phyloP scores from a whole-genome alignment of 1,140 invertebrate species.

The Samia ricini region DNA sequence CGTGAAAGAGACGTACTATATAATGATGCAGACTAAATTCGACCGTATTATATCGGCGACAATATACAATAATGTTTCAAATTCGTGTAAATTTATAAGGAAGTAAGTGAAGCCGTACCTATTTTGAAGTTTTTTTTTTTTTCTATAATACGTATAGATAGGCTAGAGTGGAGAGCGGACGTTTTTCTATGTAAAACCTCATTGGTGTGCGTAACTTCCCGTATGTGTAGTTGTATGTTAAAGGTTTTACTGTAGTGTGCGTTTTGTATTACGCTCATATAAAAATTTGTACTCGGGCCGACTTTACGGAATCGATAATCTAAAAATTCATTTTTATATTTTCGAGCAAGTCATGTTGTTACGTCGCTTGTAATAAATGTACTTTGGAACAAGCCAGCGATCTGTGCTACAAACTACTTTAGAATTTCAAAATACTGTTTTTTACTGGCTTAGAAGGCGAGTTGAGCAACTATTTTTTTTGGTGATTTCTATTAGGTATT shows the following conservation, averaged over 20 bases:
- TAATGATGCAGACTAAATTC: conserved; percentile 40
- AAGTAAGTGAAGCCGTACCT: conserved; percentile 65
- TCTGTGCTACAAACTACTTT: neutral
- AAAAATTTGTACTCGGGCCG: conserved; percentile 62
- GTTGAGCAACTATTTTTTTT: neutral
- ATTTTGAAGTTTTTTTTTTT: conserved; percentile 71
- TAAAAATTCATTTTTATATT: conserved; percentile 69
- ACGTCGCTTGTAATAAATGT: conserved; percentile 8
- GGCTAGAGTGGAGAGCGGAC: conserved; percentile 63
- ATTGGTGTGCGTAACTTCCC: conserved; percentile 63
- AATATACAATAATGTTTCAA: conserved; percentile 49
- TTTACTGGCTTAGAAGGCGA: neutral
- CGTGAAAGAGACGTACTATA: conserved; percentile 49
- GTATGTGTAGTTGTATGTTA: conserved; percentile 60
- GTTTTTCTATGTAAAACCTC: conserved; percentile 68
- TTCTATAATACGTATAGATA: conserved; percentile 63
- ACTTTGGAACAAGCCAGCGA: conserved; percentile 1
- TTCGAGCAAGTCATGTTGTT: conserved; percentile 27
- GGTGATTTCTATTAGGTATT: conserved; percentile 9
- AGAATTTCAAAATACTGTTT: conserved; percentile 3
- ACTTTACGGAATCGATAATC: conserved; percentile 63
- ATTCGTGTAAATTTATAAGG: conserved; percentile 41
- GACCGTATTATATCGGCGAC: conserved; percentile 43
- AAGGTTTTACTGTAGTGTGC: conserved; percentile 45
- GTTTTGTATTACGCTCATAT: conserved; percentile 60